These are phyloP conservation scores for Darevskia nairensis DNA, from an alignment of 2,797 vertebrate genomes.

Conservation along the genomic window DNA sequence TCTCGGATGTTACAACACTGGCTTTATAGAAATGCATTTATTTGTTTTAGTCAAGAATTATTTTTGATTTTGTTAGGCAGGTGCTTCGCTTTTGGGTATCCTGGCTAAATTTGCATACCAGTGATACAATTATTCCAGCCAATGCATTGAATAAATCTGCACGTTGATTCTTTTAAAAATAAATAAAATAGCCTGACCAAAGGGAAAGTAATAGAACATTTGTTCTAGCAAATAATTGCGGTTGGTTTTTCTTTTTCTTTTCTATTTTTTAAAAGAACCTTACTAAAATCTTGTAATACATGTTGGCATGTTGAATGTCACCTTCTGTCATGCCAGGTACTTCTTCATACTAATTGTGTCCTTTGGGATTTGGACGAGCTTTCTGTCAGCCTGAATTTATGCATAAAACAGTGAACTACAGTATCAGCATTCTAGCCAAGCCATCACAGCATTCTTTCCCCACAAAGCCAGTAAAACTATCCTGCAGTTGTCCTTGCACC, in stretches of 20 bases:
- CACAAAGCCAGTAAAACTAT: constrained; percentile 34
- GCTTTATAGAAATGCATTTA: not conserved
- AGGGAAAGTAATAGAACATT: not conserved
- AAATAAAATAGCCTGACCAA: not conserved
- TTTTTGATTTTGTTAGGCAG: not conserved
- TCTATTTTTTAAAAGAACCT: constrained; percentile 2
- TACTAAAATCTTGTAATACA: constrained; percentile 27
- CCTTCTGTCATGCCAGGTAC: constrained; percentile 46
- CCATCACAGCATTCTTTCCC: not conserved
- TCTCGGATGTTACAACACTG: not conserved
- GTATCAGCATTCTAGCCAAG: constrained; percentile 38
- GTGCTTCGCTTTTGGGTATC: not conserved
- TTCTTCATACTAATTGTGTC: constrained; percentile 59
- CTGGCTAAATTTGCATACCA: not conserved
- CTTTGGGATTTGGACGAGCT: constrained; percentile 51
- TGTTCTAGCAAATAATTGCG: constrained; percentile 28
- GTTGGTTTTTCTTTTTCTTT: not conserved
- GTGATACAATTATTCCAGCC: not conserved
- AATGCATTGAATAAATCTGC: not conserved
- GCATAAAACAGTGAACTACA: not conserved
- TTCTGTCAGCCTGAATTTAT: constrained; percentile 21
- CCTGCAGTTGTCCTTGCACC: not conserved
- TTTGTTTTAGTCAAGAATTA: not conserved
- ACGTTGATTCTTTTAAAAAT: not conserved
- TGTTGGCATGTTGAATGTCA: constrained; percentile 53